Base-by-base conservation (phyloP, 2,888 invertebrate genomes). In the Ashinkailepas kermadecensis region DNA sequence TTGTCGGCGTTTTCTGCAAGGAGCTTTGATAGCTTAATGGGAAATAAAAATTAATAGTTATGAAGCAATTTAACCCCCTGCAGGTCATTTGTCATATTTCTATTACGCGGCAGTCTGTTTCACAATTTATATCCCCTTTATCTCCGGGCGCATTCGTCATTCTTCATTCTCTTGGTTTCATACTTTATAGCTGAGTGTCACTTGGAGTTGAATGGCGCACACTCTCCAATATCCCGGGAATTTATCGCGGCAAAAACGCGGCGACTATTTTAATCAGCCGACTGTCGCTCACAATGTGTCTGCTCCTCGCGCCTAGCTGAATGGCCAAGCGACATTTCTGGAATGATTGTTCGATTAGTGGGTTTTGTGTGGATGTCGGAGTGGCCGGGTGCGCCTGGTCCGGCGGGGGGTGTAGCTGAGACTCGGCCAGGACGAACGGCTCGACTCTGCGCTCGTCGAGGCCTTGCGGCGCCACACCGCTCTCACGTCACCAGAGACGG, bases 1-100 rank as follows among this genome's bases (percentile, higher is more conserved):
- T 56, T n/a, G 18, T 9, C 9, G 56, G 13, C 11, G 54, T 54
- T 56, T 74, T 74, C 74, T 56, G 74, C 74, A 54, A 74, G 74
- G 54, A 56, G 70, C 74, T 56, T 54, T 74, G 74, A 74, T 74
- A 74, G 74, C 74, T 74, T 74, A 74, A 74, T 74, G 74, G 74
- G 54, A 39, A 74, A 54, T 74, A 74, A 56, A 74, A 74, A 74
- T 74, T 74, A 74, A 74, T 74, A 74, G 74, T 70, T 74, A 74
- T 74, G 74, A 74, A 74, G 74, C 74, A 74, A 74, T 74, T 74
- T 74, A 56, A 74, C 54, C 54, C 74, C 74, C 74, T 56, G 56
- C 56, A 23, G 54, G n/a, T 56, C 74, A 74, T 74, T 74, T 74
- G 74, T 74, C 74, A 56, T 74, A 74, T 74, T 74, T 74, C 74